Percentiles rank a stretch among this genome's conserved stretches.
Conservation (phyloP, 2,888 invertebrate species). For the Ornithoptera priamus region DNA sequence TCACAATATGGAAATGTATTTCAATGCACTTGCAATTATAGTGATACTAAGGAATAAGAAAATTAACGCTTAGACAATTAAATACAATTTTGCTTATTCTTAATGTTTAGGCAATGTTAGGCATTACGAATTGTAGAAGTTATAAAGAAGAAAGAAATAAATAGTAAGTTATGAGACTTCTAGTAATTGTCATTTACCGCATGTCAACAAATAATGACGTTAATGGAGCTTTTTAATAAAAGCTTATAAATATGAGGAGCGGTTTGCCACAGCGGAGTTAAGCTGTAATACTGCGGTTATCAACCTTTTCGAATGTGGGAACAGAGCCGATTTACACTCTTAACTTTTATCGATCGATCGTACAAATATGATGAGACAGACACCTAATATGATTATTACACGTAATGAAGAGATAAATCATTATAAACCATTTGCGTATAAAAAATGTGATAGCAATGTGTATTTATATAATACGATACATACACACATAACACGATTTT, state of each 20-base stretch:
- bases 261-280: background rate
- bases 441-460: too few species aligned
- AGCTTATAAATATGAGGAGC: background rate
- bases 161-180: background rate
- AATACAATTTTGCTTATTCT: too few species aligned
- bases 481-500: too few species aligned
- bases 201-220: conserved; percentile 14
- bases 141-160: background rate
- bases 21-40: background rate
- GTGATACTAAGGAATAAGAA: background rate
- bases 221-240: background rate
- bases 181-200: conserved; percentile 6
- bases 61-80: background rate
- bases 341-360: background rate
- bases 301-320: conserved; percentile 3
- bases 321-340: background rate
- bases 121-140: background rate
- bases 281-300: background rate
- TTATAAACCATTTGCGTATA: too few species aligned
- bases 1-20: conserved; percentile 12
- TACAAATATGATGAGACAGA: background rate
- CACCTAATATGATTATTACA: too few species aligned
- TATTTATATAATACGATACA: too few species aligned
- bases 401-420: too few species aligned
- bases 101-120: too few species aligned